Percentiles rank a stretch among this genome's conserved stretches.
Conservation (phyloP, 2,888 invertebrate genomes). For the Ametastegia equiseti region DNA sequence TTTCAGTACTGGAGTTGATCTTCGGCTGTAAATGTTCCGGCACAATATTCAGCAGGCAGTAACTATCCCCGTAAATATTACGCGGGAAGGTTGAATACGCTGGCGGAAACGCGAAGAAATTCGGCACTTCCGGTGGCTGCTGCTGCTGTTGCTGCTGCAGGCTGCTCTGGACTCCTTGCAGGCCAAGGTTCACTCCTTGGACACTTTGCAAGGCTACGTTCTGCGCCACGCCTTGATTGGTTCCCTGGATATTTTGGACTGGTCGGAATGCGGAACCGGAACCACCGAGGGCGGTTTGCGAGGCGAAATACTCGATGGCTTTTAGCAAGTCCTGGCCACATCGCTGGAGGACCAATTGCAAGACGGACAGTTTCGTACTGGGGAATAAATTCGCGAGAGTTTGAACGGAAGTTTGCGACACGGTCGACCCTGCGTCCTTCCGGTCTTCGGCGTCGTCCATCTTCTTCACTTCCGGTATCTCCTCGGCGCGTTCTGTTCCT, state of each 20-base stretch:
- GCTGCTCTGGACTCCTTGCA: constrained; percentile 4
- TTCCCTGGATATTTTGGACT: constrained; percentile 43
- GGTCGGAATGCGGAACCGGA: constrained; percentile 58
- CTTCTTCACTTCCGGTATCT: constrained; percentile 51
- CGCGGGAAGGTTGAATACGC: constrained; percentile 65
- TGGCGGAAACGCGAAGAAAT: constrained; percentile 58
- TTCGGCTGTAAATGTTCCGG: constrained; percentile 65
- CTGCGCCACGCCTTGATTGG: background rate
- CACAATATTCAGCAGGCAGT: constrained; percentile 67
- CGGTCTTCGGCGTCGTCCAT: constrained; percentile 53
- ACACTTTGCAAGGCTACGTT: background rate
- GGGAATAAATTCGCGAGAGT: constrained; percentile 94
- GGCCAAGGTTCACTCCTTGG: background rate
- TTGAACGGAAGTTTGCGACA: constrained; percentile 87
- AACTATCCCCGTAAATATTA: constrained; percentile 65
- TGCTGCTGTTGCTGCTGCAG: constrained; percentile 17
- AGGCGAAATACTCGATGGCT: constrained; percentile 90
- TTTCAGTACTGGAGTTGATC: constrained; percentile 49
- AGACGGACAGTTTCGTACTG: constrained; percentile 90
- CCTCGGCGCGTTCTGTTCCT: constrained; percentile 51
- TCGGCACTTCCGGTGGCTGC: constrained; percentile 46
- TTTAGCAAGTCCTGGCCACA: constrained; percentile 95
- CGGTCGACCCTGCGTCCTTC: constrained; percentile 69
- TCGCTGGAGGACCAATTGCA: constrained; percentile 93
- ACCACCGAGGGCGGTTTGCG: constrained; percentile 49